A percentile compares a stretch with the other conserved stretches of the same genome.
Evolutionary conservation across 2,797 vertebrate genomes (phyloP).

Genomic region (Cossypha niveicapilla): DNA sequence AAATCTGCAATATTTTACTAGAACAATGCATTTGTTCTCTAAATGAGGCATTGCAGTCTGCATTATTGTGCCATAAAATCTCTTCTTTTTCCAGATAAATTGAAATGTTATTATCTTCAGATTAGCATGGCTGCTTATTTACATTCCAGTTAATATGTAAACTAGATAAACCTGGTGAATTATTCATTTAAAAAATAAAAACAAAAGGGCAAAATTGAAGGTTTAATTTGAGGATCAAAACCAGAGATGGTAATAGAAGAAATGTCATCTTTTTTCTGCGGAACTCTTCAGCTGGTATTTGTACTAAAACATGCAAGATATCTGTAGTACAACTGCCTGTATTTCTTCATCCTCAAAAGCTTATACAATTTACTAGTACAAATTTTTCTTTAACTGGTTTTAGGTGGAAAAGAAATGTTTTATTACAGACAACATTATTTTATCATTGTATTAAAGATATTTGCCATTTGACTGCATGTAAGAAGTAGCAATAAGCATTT

Average conservation of each 20-base stretch:
- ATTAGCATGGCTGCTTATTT: conserved; percentile 25
- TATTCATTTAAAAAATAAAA: not conserved
- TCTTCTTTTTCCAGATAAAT: conserved; percentile 32
- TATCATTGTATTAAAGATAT: not conserved
- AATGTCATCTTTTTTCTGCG: not conserved
- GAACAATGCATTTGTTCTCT: not conserved
- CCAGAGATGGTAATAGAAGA: not conserved
- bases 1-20: not conserved
- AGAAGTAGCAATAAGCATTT: not conserved
- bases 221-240: not conserved
- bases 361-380: not conserved
- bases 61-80: conserved; percentile 35
- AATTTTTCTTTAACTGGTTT: not conserved
- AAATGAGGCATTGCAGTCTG: conserved; percentile 24
- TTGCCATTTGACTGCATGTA: not conserved
- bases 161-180: not conserved
- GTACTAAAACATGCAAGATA: not conserved
- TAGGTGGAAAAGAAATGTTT: not conserved
- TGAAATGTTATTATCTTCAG: conserved; percentile 14
- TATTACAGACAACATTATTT: not conserved
- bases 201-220: not conserved
- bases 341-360: not conserved
- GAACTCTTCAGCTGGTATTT: not conserved
- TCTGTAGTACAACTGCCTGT: not conserved
- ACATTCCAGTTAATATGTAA: conserved; percentile 17